Conservation (phyloP, 2,113 vertebrate genomes). For the Myotis davidii region DNA sequence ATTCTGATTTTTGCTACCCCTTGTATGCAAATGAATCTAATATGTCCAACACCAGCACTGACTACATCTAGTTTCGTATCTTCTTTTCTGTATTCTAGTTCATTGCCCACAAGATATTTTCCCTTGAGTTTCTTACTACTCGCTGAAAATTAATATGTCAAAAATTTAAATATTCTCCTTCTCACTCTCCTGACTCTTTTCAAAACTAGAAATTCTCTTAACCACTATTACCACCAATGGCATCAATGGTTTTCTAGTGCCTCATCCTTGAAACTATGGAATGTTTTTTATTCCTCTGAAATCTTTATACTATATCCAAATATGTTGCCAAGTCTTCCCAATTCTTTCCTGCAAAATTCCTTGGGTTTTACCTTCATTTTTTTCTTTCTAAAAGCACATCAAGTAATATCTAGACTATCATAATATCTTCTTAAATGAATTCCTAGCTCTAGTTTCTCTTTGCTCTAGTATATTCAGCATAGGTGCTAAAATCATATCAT, state of each 20-base stretch:
- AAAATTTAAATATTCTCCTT: constrained; percentile 55
- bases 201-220: constrained; percentile 37
- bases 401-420: constrained; percentile 14
- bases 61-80: neutral
- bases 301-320: neutral
- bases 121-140: constrained; percentile 1
- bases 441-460: constrained; percentile 19
- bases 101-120: constrained; percentile 45
- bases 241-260: neutral
- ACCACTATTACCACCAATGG: neutral
- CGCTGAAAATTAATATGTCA: constrained; percentile 49
- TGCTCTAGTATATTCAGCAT: neutral
- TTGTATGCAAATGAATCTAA: constrained; percentile 45
- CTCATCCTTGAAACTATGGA: neutral
- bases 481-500: constrained; percentile 39
- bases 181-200: neutral
- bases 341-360: constrained; percentile 28
- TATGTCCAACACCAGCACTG: neutral
- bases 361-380: constrained; percentile 30
- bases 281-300: neutral
- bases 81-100: constrained; percentile 52
- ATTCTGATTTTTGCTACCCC: constrained; percentile 46
- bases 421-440: constrained; percentile 25
- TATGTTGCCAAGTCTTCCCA: constrained; percentile 1
- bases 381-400: constrained; percentile 41